Evolutionary conservation across 35 echinoderm and acorn worm species (phyloP).

Genomic region (Nesometra sesokonis): DNA sequence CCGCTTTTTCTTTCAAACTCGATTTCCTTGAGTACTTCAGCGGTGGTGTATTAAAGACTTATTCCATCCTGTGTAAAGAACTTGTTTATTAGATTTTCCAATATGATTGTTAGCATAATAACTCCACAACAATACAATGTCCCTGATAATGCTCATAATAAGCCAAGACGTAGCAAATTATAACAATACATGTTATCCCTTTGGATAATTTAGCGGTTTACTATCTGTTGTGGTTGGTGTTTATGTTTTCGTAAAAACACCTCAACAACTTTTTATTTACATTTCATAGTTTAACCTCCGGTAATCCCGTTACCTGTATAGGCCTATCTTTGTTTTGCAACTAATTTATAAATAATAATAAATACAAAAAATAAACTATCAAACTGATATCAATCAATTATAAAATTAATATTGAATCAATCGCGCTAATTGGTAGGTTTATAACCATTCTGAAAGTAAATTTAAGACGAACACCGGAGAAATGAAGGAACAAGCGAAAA

Average conservation of each 20-base stretch:
- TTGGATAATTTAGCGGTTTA: not conserved
- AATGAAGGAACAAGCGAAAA: too few relatives aligned
- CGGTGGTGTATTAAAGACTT: not conserved
- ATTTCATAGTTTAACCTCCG: too few relatives aligned
- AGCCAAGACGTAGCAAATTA: not conserved
- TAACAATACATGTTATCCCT: not conserved
- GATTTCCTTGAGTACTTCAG: not conserved
- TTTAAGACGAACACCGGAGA: too few relatives aligned
- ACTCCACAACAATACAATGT: not conserved
- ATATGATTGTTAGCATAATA: not conserved
- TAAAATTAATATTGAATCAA: too few relatives aligned
- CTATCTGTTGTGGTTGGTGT: not conserved
- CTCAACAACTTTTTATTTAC: not conserved
- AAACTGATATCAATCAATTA: too few relatives aligned
- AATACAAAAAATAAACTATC: too few relatives aligned
- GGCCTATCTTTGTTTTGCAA: too few relatives aligned
- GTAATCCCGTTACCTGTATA: too few relatives aligned
- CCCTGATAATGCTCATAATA: not conserved
- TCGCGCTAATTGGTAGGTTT: too few relatives aligned
- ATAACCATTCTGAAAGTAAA: too few relatives aligned
- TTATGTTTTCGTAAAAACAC: not conserved
- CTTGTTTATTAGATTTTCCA: not conserved
- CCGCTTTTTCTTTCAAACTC: not conserved
- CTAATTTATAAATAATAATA: too few relatives aligned
- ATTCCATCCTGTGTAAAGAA: not conserved